Percentiles rank a stretch among this genome's conserved stretches.
phyloP scores from a whole-genome alignment of 2,797 vertebrate genomes.

The Sebastes nivosus region DNA sequence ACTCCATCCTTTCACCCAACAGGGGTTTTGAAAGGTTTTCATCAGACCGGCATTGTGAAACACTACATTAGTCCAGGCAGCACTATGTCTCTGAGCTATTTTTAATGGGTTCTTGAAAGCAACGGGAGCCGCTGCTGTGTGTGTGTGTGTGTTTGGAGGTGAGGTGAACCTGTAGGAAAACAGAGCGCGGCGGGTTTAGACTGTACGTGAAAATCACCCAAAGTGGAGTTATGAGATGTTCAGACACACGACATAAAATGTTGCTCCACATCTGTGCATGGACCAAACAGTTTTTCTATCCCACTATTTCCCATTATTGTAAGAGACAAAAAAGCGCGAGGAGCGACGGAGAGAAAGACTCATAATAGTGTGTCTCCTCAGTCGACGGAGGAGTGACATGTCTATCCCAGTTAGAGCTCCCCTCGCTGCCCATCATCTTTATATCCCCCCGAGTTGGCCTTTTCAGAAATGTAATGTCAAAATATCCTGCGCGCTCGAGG shows the following conservation, averaged over 20 bases:
- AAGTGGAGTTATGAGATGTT: neutral
- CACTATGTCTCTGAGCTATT: constrained; percentile 34
- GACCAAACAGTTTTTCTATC: neutral
- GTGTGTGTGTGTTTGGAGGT: neutral
- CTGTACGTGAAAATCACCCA: neutral
- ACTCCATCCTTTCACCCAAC: constrained; percentile 8
- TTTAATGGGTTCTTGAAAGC: constrained; percentile 44
- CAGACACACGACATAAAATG: neutral
- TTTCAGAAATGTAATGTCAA: constrained; percentile 74
- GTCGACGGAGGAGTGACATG: constrained; percentile 26
- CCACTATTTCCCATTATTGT: neutral
- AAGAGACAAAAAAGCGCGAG: neutral
- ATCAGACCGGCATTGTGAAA: constrained; percentile 23
- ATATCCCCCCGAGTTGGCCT: constrained; percentile 59
- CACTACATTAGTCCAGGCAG: constrained; percentile 31
- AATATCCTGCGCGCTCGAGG: constrained; percentile 55
- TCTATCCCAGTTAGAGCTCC: constrained; percentile 41
- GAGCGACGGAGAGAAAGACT: neutral
- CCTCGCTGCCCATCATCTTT: constrained; percentile 60
- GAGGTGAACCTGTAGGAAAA: neutral
- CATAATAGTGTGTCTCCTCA: constrained; percentile 15
- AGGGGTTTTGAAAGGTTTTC: constrained; percentile 20
- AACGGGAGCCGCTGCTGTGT: neutral
- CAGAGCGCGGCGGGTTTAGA: neutral
- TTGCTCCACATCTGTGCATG: neutral